Conservation (phyloP, 2,888 invertebrate genomes). For the Leptinotarsa haldemani region DNA sequence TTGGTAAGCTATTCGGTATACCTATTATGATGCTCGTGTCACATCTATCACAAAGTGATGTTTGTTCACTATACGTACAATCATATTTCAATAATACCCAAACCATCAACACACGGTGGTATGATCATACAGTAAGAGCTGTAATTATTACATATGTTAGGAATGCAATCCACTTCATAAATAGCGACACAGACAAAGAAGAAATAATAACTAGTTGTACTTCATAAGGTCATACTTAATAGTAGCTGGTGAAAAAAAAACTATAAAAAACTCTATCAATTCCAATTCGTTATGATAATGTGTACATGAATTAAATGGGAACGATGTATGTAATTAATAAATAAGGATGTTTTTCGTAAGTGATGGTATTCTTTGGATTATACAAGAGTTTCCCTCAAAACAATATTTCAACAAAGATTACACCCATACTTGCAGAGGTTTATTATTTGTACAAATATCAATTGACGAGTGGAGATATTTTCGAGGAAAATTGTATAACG, state of each 20-base stretch:
- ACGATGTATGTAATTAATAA: background rate
- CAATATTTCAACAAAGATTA: too few species aligned
- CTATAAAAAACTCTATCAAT: background rate
- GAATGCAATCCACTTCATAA: background rate
- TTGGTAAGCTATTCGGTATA: too few species aligned
- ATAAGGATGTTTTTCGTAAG: background rate
- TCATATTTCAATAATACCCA: background rate
- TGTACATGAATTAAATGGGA: background rate
- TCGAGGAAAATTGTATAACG: too few species aligned
- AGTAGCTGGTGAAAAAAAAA: background rate
- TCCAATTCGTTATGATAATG: background rate
- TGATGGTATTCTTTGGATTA: too few species aligned
- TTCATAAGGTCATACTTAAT: slow-evolving; percentile 9
- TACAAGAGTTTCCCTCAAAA: too few species aligned
- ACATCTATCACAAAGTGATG: too few species aligned
- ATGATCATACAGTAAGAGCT: background rate
- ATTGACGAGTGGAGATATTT: too few species aligned
- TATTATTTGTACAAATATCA: too few species aligned
- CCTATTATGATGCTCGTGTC: too few species aligned
- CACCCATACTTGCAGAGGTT: too few species aligned
- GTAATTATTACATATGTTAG: background rate
- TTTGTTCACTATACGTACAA: too few species aligned
- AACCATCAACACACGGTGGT: background rate
- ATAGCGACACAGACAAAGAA: slow-evolving; percentile 2
- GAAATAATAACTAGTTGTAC: background rate